A percentile compares a stretch with the other conserved stretches of the same genome.
Evolutionary conservation across 1,140 invertebrate species (phyloP).

Genomic region (Lamellibrachia luymesi): DNA sequence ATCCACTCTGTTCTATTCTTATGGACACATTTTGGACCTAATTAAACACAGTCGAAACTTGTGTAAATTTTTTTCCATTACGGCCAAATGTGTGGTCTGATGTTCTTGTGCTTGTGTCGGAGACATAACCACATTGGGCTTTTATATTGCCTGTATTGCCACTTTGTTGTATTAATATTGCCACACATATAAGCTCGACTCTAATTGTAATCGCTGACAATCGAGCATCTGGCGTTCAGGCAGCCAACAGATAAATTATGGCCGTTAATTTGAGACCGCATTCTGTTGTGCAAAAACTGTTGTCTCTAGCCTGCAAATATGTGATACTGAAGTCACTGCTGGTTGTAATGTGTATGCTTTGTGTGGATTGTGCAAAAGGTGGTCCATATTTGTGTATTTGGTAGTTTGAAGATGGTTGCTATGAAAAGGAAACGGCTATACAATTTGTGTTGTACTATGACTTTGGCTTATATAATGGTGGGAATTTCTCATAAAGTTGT

Average conservation of each 20-base stretch:
- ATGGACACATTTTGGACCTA: neutral
- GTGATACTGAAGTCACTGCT: neutral
- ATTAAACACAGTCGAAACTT: neutral
- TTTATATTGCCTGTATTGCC: neutral
- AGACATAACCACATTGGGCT: neutral
- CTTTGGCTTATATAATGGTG: neutral
- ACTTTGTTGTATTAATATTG: neutral
- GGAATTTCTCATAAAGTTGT: neutral
- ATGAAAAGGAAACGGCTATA: neutral
- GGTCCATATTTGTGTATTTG: neutral
- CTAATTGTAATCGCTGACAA: neutral
- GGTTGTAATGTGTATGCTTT: neutral
- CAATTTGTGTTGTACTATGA: neutral
- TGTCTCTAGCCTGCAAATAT: neutral
- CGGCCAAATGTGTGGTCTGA: neutral
- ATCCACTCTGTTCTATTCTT: neutral
- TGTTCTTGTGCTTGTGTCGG: neutral
- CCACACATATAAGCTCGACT: neutral
- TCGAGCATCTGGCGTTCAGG: neutral
- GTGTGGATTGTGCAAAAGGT: neutral
- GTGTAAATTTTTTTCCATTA: neutral
- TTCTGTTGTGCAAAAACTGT: neutral
- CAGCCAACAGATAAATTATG: neutral
- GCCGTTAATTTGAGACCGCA: neutral
- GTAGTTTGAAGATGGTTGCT: neutral